phyloP scores from a whole-genome alignment of 2,888 invertebrate genomes.

The Conops quadrifasciatus region DNA sequence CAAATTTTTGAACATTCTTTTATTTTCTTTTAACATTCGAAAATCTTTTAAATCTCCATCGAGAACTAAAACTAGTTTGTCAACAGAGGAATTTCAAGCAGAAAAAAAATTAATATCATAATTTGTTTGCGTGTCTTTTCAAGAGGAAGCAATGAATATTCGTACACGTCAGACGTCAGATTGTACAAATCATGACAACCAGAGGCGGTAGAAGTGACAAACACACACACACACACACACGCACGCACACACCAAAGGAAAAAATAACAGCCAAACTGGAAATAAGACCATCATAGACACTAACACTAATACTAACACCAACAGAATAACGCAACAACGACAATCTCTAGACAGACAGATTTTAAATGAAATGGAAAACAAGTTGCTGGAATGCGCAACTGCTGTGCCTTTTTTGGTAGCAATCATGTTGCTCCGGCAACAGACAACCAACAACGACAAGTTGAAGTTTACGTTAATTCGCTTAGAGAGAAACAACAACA shows the following conservation, averaged over 20 bases:
- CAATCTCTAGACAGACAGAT: not conserved
- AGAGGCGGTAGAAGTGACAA: conserved; percentile 6
- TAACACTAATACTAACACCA: too few species aligned
- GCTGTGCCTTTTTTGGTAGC: conserved; percentile 30
- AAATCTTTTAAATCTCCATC: too few species aligned
- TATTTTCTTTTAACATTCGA: too few species aligned
- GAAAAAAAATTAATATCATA: not conserved
- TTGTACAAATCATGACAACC: not conserved
- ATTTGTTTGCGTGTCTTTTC: not conserved
- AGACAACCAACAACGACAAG: conserved; percentile 4
- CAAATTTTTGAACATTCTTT: too few species aligned
- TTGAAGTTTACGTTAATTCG: conserved; percentile 8
- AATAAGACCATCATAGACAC: too few species aligned
- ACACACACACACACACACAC: conserved; percentile 1
- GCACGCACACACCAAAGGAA: not conserved
- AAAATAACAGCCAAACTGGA: too few species aligned
- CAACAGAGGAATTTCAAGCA: not conserved
- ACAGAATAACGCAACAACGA: not conserved
- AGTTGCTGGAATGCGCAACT: conserved; percentile 30
- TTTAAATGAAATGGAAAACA: conserved; percentile 33
- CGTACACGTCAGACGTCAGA: not conserved
- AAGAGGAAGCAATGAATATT: not conserved
- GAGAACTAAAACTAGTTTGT: not conserved
- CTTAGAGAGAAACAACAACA: not conserved
- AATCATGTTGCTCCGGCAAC: conserved; percentile 1